Base-by-base conservation (phyloP, 2,797 vertebrate genomes). In the Vultur gryphus region DNA sequence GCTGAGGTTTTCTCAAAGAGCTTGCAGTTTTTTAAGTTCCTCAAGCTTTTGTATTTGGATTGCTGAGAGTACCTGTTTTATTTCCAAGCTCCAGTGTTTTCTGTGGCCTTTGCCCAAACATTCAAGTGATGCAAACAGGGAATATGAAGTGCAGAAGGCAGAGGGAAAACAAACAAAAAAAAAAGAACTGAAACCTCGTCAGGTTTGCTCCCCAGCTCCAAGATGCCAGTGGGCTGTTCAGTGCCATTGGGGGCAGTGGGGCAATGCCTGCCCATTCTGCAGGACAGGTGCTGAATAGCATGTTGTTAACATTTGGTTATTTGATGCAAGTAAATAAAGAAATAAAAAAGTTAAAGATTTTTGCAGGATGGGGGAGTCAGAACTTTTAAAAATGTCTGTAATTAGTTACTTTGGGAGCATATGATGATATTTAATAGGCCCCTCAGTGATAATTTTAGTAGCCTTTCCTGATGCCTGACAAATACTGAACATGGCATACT, bases 371-470 rank as follows among this genome's bases (percentile, higher is more conserved):
- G 37, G 64, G 49, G 81, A 97, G 59, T 95, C 89, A 92, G 94
- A 97, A 97, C 96, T 97, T 98, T 97, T 98, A 84, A 83, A 92
- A 97, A 89, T 58, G 37, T 49, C 95, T 97, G 76, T 98, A 98
- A 98, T 98, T 97, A 97, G 96, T 93, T 98, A 97, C 97, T 98
- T 89, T 96, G 97, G 96, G 97, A 98, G 82, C 87, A 61, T 76
- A 91, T 97, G 96, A 96, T 58, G 87, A 87, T 95, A 95, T 97
- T 97, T 98, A 97, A 97, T 98, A 96, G 96, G 93, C 93, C 96
- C 96, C 97, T 97, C 80, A 97, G 96, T 97, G 97, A 91, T 96
- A 96, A 90, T 98, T 97, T 91, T 88, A 93, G 94, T 97, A 95
- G 96, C 94, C 97, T 97, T 89, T 95, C 88, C 93, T 93, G 89